These are phyloP conservation scores for Drosophila flavopinicola DNA, from an alignment of 2,888 invertebrate genomes.

Conservation along the genomic window DNA sequence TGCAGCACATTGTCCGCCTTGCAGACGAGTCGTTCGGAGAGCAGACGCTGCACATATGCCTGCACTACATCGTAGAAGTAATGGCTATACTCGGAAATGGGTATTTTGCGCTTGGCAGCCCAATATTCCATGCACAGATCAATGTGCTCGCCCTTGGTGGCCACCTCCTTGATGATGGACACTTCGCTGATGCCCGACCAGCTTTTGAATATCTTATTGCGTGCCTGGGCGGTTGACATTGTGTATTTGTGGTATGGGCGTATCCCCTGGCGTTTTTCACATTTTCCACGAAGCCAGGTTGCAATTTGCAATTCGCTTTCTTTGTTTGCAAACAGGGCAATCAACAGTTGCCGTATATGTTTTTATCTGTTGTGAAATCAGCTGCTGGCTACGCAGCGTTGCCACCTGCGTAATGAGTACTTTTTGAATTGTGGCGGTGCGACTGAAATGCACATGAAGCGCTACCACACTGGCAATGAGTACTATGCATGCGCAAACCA, in stretches of 20 bases:
- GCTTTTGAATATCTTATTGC: conserved; percentile 81
- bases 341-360: conserved; percentile 28
- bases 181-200: conserved; percentile 82
- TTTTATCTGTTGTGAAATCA: conserved; percentile 20
- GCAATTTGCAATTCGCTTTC: conserved; percentile 7
- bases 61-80: conserved; percentile 83
- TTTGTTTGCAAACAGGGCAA: conserved; percentile 30
- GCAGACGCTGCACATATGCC: conserved; percentile 81
- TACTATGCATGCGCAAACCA: not conserved
- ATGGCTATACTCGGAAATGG: conserved; percentile 67
- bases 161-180: conserved; percentile 82
- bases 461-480: conserved; percentile 18
- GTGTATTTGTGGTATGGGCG: too few relatives aligned
- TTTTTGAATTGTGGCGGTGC: conserved; percentile 12
- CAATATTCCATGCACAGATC: conserved; percentile 82
- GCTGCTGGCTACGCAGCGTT: conserved; percentile 22
- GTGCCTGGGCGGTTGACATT: conserved; percentile 70
- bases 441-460: not conserved
- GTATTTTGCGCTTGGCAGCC: conserved; percentile 73
- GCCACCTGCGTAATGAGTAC: conserved; percentile 26
- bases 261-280: conserved; percentile 31
- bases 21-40: conserved; percentile 81
- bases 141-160: conserved; percentile 84
- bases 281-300: conserved; percentile 37
- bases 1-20: conserved; percentile 81